These are phyloP conservation scores for Ciconia nigra DNA, from an alignment of 2,797 vertebrate species.

Conservation along the genomic window DNA sequence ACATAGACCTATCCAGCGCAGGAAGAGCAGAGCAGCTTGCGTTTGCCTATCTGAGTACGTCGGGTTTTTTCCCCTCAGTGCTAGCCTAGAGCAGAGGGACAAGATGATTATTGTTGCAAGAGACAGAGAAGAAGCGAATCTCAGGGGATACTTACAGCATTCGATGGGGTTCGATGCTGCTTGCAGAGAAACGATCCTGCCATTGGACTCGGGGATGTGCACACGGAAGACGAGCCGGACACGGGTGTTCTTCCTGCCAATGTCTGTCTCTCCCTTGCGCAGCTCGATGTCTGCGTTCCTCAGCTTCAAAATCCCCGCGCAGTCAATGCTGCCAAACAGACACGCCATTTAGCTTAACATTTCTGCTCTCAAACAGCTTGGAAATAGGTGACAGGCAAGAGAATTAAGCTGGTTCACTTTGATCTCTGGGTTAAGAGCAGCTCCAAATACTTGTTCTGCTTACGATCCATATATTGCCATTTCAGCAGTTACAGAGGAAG, in stretches of 20 bases:
- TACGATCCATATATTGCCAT: too few species aligned
- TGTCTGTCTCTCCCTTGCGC: constrained; percentile 96
- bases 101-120: rapidly evolving
- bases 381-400: background rate
- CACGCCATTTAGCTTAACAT: background rate
- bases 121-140: background rate
- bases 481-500: background rate
- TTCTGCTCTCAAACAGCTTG: background rate
- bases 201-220: constrained; percentile 89
- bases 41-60: rapidly evolving
- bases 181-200: constrained; percentile 89
- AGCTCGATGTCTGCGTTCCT: constrained; percentile 96
- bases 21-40: background rate
- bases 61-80: rapidly evolving
- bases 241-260: constrained; percentile 95
- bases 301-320: constrained; percentile 95
- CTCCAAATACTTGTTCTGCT: background rate
- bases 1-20: background rate
- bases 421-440: background rate
- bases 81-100: background rate
- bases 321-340: constrained; percentile 87
- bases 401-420: background rate
- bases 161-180: constrained; percentile 93
- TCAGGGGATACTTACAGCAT: constrained; percentile 87
- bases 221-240: constrained; percentile 94